Evolutionary conservation across 2,888 invertebrate genomes (phyloP).

Genomic region (Arrhopalites spinosus): DNA sequence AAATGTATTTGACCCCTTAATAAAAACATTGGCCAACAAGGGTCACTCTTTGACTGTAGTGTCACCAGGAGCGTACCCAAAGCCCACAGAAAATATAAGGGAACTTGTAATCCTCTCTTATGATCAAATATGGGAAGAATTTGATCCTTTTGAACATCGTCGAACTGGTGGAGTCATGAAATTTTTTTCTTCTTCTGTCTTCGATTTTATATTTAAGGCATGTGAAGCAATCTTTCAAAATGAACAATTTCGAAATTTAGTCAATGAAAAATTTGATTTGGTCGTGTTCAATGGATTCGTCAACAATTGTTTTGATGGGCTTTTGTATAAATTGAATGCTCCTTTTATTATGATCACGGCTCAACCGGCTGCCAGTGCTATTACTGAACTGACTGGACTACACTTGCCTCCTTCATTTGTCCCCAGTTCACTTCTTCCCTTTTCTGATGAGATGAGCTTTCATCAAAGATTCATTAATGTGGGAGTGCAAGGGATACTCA

Average conservation of each 20-base stretch:
- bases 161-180: conserved; percentile 21
- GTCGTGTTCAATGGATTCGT: conserved; percentile 59
- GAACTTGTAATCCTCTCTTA: conserved; percentile 42
- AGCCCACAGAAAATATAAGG: conserved; percentile 58
- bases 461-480: conserved; percentile 8
- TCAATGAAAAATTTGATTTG: conserved; percentile 54
- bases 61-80: conserved; percentile 60
- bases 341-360: conserved; percentile 49
- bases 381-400: conserved; percentile 11
- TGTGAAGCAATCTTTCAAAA: conserved; percentile 37
- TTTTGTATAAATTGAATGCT: conserved; percentile 62
- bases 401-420: conserved; percentile 25
- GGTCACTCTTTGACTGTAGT: conserved; percentile 65
- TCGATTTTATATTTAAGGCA: conserved; percentile 13
- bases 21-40: conserved; percentile 62
- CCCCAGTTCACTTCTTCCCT: conserved; percentile 70
- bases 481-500: too few relatives aligned
- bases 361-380: conserved; percentile 18
- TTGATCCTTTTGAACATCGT: conserved; percentile 39
- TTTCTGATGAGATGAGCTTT: conserved; percentile 29
- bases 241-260: conserved; percentile 30
- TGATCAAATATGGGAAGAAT: conserved; percentile 27
- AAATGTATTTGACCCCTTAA: conserved; percentile 58
- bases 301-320: conserved; percentile 62
- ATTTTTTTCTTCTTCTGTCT: conserved; percentile 3